phyloP scores from a whole-genome alignment of 2,113 vertebrate species.

The Boleophthalmus pectinirostris region DNA sequence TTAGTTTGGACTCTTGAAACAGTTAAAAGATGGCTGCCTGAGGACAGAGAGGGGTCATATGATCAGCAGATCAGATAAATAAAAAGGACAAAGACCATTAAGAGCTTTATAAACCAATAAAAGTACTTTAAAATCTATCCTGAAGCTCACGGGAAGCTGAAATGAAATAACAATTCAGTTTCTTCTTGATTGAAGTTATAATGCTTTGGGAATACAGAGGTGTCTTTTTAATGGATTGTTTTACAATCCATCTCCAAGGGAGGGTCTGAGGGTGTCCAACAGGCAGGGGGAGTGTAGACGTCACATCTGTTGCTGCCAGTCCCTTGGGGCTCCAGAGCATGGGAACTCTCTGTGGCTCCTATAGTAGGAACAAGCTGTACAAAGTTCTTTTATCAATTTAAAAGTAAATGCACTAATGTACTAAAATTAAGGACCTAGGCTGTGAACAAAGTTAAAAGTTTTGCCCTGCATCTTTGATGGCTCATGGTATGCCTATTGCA shows the following conservation, averaged over 20 bases:
- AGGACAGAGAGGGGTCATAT: no score
- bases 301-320: constrained; percentile 76
- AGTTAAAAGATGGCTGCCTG: no score
- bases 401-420: neutral
- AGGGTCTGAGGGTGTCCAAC: constrained; percentile 36
- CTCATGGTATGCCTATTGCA: constrained; percentile 34
- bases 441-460: neutral
- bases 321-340: constrained; percentile 64
- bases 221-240: constrained; percentile 61
- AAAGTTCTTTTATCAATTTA: constrained; percentile 54
- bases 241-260: constrained; percentile 50
- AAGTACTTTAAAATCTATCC: no score
- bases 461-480: constrained; percentile 45
- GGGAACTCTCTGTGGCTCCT: constrained; percentile 57
- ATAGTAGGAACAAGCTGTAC: constrained; percentile 36
- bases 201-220: constrained; percentile 28
- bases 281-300: constrained; percentile 47
- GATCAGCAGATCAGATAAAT: no score
- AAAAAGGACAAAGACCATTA: no score
- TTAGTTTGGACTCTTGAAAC: no score
- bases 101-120: no score
- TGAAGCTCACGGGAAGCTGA: neutral
- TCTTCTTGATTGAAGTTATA: constrained; percentile 23
- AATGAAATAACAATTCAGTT: constrained; percentile 46
- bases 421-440: neutral